Percentiles rank a stretch among this genome's conserved stretches.
These are phyloP conservation scores for Hucho hucho DNA, from an alignment of 2,113 vertebrate genomes.

Conservation along the genomic window DNA sequence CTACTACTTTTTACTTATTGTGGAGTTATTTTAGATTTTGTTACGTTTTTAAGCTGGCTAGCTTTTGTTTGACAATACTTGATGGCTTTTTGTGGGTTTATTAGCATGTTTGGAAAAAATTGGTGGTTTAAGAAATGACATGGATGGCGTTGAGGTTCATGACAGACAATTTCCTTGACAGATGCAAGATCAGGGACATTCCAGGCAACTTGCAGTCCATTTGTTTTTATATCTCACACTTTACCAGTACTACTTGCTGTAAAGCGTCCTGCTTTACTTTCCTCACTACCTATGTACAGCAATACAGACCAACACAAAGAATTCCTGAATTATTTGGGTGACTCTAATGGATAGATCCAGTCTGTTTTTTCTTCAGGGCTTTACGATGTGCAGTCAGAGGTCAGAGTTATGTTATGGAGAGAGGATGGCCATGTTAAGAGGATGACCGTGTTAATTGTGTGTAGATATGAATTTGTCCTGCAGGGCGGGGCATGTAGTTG, in stretches of 20 bases:
- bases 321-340: neutral
- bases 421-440: slow-evolving; percentile 1
- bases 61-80: neutral
- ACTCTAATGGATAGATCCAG: neutral
- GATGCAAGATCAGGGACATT: slow-evolving; percentile 50
- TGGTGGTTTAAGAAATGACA: too few species aligned
- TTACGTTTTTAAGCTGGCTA: neutral
- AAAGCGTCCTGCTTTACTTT: slow-evolving; percentile 39
- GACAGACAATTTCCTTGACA: neutral
- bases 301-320: neutral
- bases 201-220: slow-evolving; percentile 9
- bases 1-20: neutral
- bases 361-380: neutral
- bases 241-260: slow-evolving; percentile 43
- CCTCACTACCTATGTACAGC: slow-evolving; percentile 11
- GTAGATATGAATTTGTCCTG: slow-evolving; percentile 44
- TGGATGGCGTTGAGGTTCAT: neutral
- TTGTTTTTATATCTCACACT: slow-evolving; percentile 16
- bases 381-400: neutral
- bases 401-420: neutral
- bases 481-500: slow-evolving; percentile 54
- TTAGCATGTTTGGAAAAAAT: neutral
- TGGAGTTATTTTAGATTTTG: too few species aligned
- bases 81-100: neutral
- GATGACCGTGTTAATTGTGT: slow-evolving; percentile 3